These are phyloP conservation scores for Sarcophaga caerulescens DNA, from an alignment of 2,888 invertebrate genomes.

Conservation along the genomic window DNA sequence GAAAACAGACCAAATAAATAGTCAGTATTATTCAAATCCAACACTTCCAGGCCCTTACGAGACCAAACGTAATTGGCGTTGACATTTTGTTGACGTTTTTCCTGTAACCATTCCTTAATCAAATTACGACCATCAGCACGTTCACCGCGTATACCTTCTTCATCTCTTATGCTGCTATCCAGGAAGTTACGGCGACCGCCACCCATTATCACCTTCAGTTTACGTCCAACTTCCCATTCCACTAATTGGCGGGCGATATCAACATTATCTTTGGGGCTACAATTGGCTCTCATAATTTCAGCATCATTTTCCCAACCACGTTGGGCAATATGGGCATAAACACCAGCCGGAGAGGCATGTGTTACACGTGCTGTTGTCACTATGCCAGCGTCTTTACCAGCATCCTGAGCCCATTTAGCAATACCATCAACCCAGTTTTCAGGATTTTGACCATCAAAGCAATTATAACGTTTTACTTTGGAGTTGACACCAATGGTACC, in stretches of 20 bases:
- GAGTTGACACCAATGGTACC: conserved; percentile 89
- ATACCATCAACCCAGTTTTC: conserved; percentile 85
- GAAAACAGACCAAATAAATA: conserved; percentile 84
- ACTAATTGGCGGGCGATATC: conserved; percentile 90
- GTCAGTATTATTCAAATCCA: conserved; percentile 82
- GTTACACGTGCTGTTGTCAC: conserved; percentile 91
- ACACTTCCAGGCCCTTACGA: conserved; percentile 74
- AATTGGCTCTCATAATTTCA: conserved; percentile 82
- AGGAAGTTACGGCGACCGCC: conserved; percentile 78
- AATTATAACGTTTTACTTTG: conserved; percentile 85
- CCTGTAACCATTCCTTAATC: conserved; percentile 85
- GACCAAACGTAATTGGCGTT: conserved; percentile 80
- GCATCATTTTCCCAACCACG: conserved; percentile 88
- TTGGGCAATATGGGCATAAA: conserved; percentile 87
- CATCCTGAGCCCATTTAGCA: conserved; percentile 87
- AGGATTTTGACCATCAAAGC: conserved; percentile 83
- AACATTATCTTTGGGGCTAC: conserved; percentile 82
- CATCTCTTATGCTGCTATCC: conserved; percentile 80
- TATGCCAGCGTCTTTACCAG: conserved; percentile 85
- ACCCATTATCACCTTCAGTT: conserved; percentile 85
- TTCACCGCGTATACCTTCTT: conserved; percentile 82
- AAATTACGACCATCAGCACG: conserved; percentile 86
- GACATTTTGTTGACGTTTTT: conserved; percentile 71
- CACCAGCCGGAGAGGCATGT: conserved; percentile 89
- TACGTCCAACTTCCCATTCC: conserved; percentile 85